Conservation (phyloP, 2,888 invertebrate genomes). For the Acanthopleura granulata region DNA sequence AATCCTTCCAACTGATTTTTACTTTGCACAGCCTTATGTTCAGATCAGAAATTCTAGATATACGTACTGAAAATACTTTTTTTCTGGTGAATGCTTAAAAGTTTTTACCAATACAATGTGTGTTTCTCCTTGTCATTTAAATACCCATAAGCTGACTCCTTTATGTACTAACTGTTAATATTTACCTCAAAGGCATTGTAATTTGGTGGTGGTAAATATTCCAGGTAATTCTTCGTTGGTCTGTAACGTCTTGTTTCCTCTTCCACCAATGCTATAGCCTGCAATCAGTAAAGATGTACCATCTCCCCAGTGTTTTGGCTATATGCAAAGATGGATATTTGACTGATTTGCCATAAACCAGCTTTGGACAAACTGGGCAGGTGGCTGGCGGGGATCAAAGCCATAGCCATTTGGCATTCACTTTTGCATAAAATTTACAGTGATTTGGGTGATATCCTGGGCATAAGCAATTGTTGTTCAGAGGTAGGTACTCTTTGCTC, state of each 20-base stretch:
- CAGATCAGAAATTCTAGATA: neutral
- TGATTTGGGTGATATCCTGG: too few species aligned
- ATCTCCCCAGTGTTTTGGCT: too few species aligned
- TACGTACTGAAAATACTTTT: neutral
- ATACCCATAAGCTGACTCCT: neutral
- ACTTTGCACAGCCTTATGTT: too few species aligned
- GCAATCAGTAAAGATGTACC: conserved; percentile 45
- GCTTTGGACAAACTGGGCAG: too few species aligned
- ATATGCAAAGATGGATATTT: too few species aligned
- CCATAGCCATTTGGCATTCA: too few species aligned
- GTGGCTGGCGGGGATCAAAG: too few species aligned
- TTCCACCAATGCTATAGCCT: conserved; percentile 96
- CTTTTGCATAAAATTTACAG: too few species aligned
- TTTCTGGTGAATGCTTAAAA: neutral
- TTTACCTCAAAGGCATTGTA: conserved; percentile 84
- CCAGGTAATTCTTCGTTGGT: conserved; percentile 97
- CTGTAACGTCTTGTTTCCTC: conserved; percentile 97
- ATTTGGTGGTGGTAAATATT: conserved; percentile 84
- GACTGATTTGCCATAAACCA: too few species aligned
- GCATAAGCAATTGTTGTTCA: too few species aligned
- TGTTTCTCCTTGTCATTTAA: neutral
- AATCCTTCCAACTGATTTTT: too few species aligned
- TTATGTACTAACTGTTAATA: neutral
- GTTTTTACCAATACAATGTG: neutral
- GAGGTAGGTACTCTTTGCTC: too few species aligned